Percentiles rank a stretch among this genome's conserved stretches.
phyloP scores from a whole-genome alignment of 2,113 vertebrate genomes.

The Megaptera novaeangliae region DNA sequence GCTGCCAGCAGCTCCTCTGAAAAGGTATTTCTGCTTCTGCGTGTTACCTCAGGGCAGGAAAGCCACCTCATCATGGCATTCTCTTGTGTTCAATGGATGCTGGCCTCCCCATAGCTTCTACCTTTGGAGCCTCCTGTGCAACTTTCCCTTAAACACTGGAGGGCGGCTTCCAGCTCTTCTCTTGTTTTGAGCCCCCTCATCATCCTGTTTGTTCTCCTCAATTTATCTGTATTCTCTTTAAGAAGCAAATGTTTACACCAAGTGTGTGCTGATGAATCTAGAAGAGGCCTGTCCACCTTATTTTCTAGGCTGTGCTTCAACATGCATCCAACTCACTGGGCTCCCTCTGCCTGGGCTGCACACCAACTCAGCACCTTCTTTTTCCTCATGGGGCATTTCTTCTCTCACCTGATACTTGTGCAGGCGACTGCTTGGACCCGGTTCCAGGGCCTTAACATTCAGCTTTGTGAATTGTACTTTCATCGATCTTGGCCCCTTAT shows the following conservation, averaged over 20 bases:
- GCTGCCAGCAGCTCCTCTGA: accelerated
- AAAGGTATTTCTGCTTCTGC: neutral
- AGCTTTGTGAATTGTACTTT: neutral
- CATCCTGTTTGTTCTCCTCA: neutral
- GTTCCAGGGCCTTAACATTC: neutral
- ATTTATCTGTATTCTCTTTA: neutral
- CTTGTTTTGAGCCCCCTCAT: neutral
- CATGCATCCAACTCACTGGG: neutral
- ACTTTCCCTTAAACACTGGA: neutral
- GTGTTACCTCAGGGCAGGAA: accelerated
- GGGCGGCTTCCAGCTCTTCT: neutral
- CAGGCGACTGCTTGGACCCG: accelerated
- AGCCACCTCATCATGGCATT: neutral
- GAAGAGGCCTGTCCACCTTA: neutral
- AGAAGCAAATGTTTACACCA: neutral
- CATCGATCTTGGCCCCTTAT: accelerated
- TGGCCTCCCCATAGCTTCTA: neutral
- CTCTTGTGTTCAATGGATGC: neutral
- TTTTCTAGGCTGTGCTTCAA: neutral
- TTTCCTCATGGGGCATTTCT: neutral
- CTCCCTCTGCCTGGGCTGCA: neutral
- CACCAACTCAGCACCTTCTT: neutral
- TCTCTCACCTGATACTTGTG: neutral
- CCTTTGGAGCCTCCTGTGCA: neutral
- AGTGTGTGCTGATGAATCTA: neutral